Base-by-base conservation (phyloP, 1,140 invertebrate species). In the Phymorhynchus buccinoides region DNA sequence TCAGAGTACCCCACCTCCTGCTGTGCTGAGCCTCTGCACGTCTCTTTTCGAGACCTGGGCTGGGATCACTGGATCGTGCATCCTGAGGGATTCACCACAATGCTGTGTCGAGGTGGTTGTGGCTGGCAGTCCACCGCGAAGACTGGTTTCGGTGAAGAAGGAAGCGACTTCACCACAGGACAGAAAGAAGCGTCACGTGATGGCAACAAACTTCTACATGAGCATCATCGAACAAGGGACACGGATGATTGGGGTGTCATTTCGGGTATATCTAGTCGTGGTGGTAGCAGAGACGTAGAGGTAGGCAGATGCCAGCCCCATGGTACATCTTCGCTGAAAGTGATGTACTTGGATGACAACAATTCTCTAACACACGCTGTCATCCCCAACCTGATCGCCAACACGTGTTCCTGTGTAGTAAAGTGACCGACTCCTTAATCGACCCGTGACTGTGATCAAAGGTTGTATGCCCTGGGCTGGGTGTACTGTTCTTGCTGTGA, bases 51-150 rank as follows among this genome's bases (percentile, higher is more conserved):
- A 3, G 79, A 80, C 48, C 48, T 80, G 22, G 79, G 79, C 48
- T 80, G 79, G 79, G 79, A 80, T 4, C 79, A 52, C 44, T 80
- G 79, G 79, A 80, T 80, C 79, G 42, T 80, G 44, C n/a, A 48
- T 56, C 79, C 79, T 37, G 32, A 35, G 27, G 30, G 79, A 16
- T 80, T 80, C 48, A 52, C 44, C 22, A 80, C 79, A 6, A 48
- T 56, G 27, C 14, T 56, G 27, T 80, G 79, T 30, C 56, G 56
- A 62, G 56, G 56, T 9, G 56, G 22, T 12, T 62, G 56, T 62
- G 14, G 37, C 6, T 7, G 37, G 37, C 68, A 32, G 18, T 37
- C 68, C 6, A 9, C 32, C 30, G 3, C 30, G 37, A 75, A 39
- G 37, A 75, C 3, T 22, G 37, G 35, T 6, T n/a, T 66, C 62